Evolutionary conservation across 1,140 invertebrate genomes (phyloP).

Genomic region (Drosophila ambigua): DNA sequence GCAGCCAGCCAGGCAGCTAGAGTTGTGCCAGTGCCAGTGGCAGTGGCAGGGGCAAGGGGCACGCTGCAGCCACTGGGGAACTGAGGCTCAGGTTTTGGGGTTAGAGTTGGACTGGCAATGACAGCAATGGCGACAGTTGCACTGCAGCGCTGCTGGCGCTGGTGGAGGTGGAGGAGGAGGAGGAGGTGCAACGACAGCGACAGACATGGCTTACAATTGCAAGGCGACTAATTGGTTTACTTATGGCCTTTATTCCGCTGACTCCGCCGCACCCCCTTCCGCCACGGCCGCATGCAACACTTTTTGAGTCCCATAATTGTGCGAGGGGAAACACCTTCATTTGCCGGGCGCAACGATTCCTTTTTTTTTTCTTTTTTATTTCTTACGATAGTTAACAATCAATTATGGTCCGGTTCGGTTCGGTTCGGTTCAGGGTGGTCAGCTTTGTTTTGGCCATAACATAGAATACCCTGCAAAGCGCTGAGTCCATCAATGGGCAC

Average conservation of each 20-base stretch:
- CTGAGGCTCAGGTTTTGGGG: conserved; percentile 5
- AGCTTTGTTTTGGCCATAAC: background rate
- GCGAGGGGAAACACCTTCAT: background rate
- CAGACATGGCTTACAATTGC: conserved; percentile 31
- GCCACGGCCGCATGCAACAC: conserved; percentile 7
- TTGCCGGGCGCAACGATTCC: conserved; percentile 15
- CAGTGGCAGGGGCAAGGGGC: background rate
- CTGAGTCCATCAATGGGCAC: no score
- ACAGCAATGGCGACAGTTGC: conserved; percentile 26
- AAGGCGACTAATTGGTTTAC: conserved; percentile 66
- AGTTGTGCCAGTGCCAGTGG: background rate
- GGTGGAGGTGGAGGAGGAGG: background rate
- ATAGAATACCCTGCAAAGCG: no score
- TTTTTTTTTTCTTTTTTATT: background rate
- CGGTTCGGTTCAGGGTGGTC: conserved; percentile 1
- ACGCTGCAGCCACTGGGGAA: background rate
- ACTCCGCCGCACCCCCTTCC: background rate
- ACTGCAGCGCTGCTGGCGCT: background rate
- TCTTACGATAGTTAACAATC: conserved; percentile 42
- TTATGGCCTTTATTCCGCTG: conserved; percentile 54
- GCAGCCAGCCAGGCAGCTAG: conserved; percentile 6
- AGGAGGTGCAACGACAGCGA: conserved; percentile 8
- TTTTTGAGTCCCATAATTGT: conserved; percentile 47
- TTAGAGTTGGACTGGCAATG: conserved; percentile 18
- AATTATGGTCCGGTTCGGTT: conserved; percentile 28